phyloP scores from a whole-genome alignment of 2,113 vertebrate genomes.

The Myocastor coypus region DNA sequence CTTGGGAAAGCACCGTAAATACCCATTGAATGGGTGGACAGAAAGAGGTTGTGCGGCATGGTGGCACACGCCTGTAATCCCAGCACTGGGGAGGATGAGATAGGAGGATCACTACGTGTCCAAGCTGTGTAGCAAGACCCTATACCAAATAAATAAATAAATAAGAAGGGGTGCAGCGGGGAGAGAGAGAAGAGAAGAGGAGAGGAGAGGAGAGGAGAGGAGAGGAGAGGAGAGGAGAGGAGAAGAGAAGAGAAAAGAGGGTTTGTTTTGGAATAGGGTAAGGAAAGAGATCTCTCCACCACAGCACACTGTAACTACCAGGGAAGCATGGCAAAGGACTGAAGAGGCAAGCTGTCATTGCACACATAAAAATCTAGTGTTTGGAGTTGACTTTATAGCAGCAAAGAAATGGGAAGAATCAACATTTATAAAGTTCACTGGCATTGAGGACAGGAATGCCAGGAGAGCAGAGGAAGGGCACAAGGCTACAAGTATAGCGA shows the following conservation, averaged over 20 bases:
- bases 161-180: no score
- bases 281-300: not conserved
- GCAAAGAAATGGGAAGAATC: not conserved
- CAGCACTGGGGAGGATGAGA: no score
- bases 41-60: not conserved
- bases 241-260: no score
- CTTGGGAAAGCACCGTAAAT: not conserved
- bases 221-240: no score
- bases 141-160: no score
- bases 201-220: no score
- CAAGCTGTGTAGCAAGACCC: no score
- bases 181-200: no score
- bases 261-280: not conserved
- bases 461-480: not conserved
- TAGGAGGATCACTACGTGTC: no score
- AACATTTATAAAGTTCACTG: not conserved
- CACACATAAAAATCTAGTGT: not conserved
- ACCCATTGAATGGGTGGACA: not conserved
- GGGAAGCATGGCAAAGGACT: not conserved
- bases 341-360: not conserved
- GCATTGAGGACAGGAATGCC: not conserved
- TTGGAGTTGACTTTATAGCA: constrained; percentile 6
- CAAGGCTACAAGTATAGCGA: not conserved
- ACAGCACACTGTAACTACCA: not conserved
- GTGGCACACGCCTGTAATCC: no score